phyloP scores from a whole-genome alignment of 2,888 invertebrate species.

The Pachliopta kotzebuea region DNA sequence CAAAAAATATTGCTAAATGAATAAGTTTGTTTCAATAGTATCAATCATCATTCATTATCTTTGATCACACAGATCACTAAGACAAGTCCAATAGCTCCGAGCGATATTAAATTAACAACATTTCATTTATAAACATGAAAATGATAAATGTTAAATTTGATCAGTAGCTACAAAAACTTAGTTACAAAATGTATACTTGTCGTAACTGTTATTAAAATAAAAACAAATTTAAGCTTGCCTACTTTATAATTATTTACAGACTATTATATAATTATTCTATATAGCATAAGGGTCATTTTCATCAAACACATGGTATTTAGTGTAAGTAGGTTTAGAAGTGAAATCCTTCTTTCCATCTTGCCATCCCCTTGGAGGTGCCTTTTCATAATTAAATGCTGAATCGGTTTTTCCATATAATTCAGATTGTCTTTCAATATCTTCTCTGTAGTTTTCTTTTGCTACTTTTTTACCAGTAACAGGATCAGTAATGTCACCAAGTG shows the following conservation, averaged over 20 bases:
- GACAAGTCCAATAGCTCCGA: no score
- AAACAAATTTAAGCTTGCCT: slow-evolving; percentile 6
- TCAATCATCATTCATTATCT: no score
- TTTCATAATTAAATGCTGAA: slow-evolving; percentile 86
- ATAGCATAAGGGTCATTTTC: slow-evolving; percentile 87
- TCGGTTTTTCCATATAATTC: slow-evolving; percentile 85
- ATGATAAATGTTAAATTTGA: no score
- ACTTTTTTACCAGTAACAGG: slow-evolving; percentile 91
- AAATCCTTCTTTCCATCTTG: slow-evolving; percentile 91
- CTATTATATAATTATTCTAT: slow-evolving; percentile 48
- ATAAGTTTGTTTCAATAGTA: no score
- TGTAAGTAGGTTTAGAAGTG: slow-evolving; percentile 87
- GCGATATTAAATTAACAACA: no score
- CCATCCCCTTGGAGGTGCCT: slow-evolving; percentile 90
- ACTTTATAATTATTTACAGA: slow-evolving; percentile 31
- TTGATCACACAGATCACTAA: no score
- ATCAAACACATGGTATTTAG: slow-evolving; percentile 89
- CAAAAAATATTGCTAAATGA: no score
- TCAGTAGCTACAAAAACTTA: no score
- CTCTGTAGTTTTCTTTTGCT: slow-evolving; percentile 86
- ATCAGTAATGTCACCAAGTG: slow-evolving; percentile 91
- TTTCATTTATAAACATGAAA: no score
- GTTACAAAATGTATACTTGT: no score
- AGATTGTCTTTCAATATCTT: slow-evolving; percentile 84
- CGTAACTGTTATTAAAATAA: not conserved